Evolutionary conservation across 2,797 vertebrate species (phyloP), one percentile per base, ranked within the genome.

Genomic region (Periophthalmus magnuspinnatus): DNA sequence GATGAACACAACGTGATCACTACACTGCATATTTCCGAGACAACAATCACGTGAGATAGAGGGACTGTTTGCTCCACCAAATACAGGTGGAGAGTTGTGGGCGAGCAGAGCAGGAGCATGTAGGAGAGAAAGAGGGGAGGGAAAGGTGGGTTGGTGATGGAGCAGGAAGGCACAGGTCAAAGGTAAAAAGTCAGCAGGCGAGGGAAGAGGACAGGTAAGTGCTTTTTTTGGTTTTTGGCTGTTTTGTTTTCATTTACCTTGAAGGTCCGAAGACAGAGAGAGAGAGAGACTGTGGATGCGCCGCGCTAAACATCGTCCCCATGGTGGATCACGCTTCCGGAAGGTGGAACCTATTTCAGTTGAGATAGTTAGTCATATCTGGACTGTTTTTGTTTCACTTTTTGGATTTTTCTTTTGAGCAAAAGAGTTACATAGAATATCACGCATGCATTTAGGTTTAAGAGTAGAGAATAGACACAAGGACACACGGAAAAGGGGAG

Each of bases 311-410:
- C 88, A 90, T 90, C 88, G 81, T 93, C 91, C 88, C 89, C 88
- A 80, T 82, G 87, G 82, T 83, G 88, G 85, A 75, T 86, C 84
- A 82, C 80, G 71, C 76, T 65, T 85, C 80, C 82, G 69, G 82
- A 81, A 89, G 88, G 81, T 79, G 91, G 89, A 89, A 94, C 93
- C 93, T 93, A 93, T 84, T 93, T 93, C 91, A 93, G 92, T 93
- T 86, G 90, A 93, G 90, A 94, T 86, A 93, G 91, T 91, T 92
- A 92, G 92, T 94, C 86, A 93, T 83, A 85, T 82, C 82, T 80
- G 85, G 80, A 77, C 77, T 79, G 69, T 76, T 65, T 36, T 73
- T 45, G 3, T 24, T 64, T 34, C 17, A 65, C 52, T n/a, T 72
- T 70, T 38, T 36, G 47, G 24, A 17, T 65, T 65, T 62, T 66